Evolutionary conservation across 2,797 vertebrate genomes (phyloP), one percentile per base, ranked within the genome.

Genomic region (Emydoidea blandingii): DNA sequence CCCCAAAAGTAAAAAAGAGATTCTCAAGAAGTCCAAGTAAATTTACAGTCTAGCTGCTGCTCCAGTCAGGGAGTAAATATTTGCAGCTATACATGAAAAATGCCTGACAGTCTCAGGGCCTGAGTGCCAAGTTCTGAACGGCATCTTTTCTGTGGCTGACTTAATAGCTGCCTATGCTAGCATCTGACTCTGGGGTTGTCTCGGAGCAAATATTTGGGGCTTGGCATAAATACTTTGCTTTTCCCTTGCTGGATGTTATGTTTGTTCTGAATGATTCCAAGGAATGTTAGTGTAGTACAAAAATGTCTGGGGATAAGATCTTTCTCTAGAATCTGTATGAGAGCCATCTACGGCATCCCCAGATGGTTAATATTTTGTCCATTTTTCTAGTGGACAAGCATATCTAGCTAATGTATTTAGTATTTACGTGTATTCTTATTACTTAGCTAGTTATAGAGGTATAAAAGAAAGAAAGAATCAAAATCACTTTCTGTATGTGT

Each of bases 191-290:
- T 5, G 72, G 47, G n/a, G 80, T 85, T 83, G 79, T n/a, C 72
- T 92, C 90, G 86, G 53, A 95, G 94, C 88, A 97, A 96, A 94
- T 95, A 96, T 96, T 94, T 97, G 95, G 92, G 89, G 59, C 89
- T 94, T 97, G 94, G 86, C 88, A 96, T 14, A 87, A 95, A 80
- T 88, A 94, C 2, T 4, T 80, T 25, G 79, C 83, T 92, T 87
- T 93, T 57, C 62, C 29, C 92, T 94, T 97, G 83, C 90, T 85
- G 72, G 59, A 94, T 81, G 91, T 74, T 56, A 81, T 90, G 90
- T 95, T 96, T 97, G 89, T 78, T 96, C 76, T 94, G 79, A 96
- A 74, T 31, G 81, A 97, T 89, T 87, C 91, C 90, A 79, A 92
- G 53, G 76, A 96, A 87, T 23, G 0, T 80, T 81, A 91, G 83